A percentile compares a stretch with the other conserved stretches of the same genome.
phyloP scores from a whole-genome alignment of 2,888 invertebrate genomes.

The Encarsia formosa region DNA sequence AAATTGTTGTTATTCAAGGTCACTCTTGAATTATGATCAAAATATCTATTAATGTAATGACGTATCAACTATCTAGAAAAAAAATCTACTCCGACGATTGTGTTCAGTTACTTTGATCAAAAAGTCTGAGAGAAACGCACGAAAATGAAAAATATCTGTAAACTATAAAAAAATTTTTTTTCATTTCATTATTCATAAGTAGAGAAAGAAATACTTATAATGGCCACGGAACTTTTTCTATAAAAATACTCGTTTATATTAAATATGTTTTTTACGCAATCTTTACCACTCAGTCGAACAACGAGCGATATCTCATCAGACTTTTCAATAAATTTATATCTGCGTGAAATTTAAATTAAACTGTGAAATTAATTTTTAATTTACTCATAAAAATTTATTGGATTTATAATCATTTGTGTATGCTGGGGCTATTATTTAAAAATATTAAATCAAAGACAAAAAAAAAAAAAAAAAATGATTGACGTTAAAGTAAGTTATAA shows the following conservation, averaged over 20 bases:
- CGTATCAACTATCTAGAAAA: too few species aligned
- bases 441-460: too few species aligned
- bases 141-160: slow-evolving; percentile 8
- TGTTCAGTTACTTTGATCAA: slow-evolving; percentile 24
- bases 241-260: background rate
- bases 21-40: too few species aligned
- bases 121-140: slow-evolving; percentile 27
- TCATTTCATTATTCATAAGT: slow-evolving; percentile 13
- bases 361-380: too few species aligned
- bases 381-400: too few species aligned
- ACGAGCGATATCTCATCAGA: slow-evolving; percentile 24
- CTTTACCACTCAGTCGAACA: background rate
- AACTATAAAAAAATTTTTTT: slow-evolving; percentile 15
- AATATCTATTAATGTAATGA: too few species aligned
- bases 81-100: slow-evolving; percentile 19
- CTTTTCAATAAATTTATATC: slow-evolving; percentile 17
- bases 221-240: background rate
- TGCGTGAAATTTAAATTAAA: slow-evolving; percentile 15
- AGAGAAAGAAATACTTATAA: background rate
- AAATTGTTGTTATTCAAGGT: too few species aligned
- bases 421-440: too few species aligned
- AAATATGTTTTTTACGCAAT: background rate
- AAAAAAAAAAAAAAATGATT: background rate
- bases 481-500: background rate
- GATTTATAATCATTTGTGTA: slow-evolving; percentile 16